A percentile compares a stretch with the other conserved stretches of the same genome.
phyloP scores from a whole-genome alignment of 2,797 vertebrate genomes.

The Lepidocolaptes lacrymiger region DNA sequence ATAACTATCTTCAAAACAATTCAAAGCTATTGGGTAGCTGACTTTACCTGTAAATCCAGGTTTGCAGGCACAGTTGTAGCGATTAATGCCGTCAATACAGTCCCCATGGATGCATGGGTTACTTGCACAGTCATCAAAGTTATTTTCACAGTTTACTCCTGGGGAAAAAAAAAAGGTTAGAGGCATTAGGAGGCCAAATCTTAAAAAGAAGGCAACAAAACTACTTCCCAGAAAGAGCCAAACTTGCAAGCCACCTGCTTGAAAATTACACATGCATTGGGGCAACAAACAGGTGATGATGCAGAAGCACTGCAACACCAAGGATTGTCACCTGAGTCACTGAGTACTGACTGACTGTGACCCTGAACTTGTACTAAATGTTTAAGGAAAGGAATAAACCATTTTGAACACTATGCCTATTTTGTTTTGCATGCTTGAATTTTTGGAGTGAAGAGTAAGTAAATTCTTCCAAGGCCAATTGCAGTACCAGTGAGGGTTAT shows the following conservation, averaged over 20 bases:
- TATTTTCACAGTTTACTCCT: conserved; percentile 93
- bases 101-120: conserved; percentile 88
- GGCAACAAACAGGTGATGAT: background rate
- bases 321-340: background rate
- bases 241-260: background rate
- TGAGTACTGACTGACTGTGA: background rate
- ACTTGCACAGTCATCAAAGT: conserved; percentile 90
- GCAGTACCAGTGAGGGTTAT: background rate
- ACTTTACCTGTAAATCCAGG: conserved; percentile 91
- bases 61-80: conserved; percentile 88
- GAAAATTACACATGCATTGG: accelerated
- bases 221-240: background rate
- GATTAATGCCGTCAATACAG: conserved; percentile 90
- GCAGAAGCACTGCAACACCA: background rate
- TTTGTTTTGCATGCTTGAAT: background rate
- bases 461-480: background rate
- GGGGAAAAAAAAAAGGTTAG: background rate
- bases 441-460: background rate
- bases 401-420: background rate
- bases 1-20: conserved; percentile 9
- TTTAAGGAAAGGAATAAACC: background rate
- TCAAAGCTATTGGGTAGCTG: background rate
- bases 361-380: background rate
- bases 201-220: background rate
- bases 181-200: background rate